These are phyloP conservation scores for Porites lobata DNA, from an alignment of 92 coral and sea anemone genomes.

Conservation along the genomic window DNA sequence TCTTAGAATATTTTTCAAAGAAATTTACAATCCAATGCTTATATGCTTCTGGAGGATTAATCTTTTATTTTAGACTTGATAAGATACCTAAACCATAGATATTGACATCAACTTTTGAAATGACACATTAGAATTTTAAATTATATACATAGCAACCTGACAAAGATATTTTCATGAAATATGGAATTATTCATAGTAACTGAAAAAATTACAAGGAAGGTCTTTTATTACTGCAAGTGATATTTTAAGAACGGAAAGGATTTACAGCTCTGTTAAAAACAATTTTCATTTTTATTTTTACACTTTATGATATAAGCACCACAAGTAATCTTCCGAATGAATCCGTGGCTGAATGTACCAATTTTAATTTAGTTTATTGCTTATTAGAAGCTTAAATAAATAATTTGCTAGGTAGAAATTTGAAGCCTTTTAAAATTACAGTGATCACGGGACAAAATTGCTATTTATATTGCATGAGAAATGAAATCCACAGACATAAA, in stretches of 20 bases:
- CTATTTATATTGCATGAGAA: not conserved
- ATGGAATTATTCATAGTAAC: not conserved
- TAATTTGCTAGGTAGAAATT: slow-evolving; percentile 18
- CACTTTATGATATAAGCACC: not conserved
- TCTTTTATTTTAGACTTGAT: too few species aligned
- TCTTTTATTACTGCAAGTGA: not conserved
- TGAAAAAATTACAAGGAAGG: too few species aligned
- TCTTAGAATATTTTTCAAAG: too few species aligned
- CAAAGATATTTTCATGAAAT: not conserved
- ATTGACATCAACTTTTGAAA: not conserved
- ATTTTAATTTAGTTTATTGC: slow-evolving; percentile 13
- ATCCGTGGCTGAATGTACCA: slow-evolving; percentile 21
- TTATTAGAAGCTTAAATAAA: slow-evolving; percentile 19
- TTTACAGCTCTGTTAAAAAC: slow-evolving; percentile 8
- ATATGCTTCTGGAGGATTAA: too few species aligned
- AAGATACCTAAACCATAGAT: too few species aligned
- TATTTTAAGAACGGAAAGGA: not conserved
- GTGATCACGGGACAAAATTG: not conserved
- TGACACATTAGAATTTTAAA: not conserved
- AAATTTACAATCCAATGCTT: too few species aligned
- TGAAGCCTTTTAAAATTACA: not conserved
- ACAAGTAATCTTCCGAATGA: slow-evolving; percentile 24
- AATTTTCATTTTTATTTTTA: not conserved
- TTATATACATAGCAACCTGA: not conserved
- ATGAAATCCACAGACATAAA: not conserved